Evolutionary conservation across 2,888 invertebrate species (phyloP).

Genomic region (Ditula angustiorana): DNA sequence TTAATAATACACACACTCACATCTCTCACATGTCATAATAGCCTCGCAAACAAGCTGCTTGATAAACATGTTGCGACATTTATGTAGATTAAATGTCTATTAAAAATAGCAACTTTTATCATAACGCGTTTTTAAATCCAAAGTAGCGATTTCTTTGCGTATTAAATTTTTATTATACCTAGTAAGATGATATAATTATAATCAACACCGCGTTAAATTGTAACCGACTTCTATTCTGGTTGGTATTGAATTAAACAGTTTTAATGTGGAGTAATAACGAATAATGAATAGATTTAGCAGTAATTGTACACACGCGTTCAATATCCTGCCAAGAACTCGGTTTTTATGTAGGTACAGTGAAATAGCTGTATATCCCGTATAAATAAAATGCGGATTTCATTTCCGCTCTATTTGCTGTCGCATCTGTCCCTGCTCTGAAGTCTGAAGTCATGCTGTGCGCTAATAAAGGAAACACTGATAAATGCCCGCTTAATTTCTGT

Average conservation of each 20-base stretch:
- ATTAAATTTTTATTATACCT: not conserved
- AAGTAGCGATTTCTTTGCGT: not conserved
- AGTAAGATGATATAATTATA: not conserved
- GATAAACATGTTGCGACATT: not conserved
- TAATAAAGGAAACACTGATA: conserved; percentile 67
- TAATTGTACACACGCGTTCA: not conserved
- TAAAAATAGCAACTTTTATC: not conserved
- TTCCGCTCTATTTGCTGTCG: conserved; percentile 28
- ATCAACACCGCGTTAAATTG: not conserved
- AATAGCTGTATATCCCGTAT: not conserved
- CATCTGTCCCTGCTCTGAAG: conserved; percentile 29
- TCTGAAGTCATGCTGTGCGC: conserved; percentile 59
- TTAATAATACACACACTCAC: not conserved
- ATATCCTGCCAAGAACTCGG: not conserved
- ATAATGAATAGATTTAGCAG: not conserved
- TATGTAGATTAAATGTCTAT: not conserved
- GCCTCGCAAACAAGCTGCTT: not conserved
- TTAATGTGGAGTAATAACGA: not conserved
- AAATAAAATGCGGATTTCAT: conserved; percentile 29
- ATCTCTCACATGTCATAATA: not conserved
- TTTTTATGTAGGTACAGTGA: not conserved
- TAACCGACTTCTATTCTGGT: not conserved
- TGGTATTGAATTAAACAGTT: not conserved
- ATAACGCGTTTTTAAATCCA: not conserved
- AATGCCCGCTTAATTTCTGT: conserved; percentile 70